Evolutionary conservation across 2,113 vertebrate genomes (phyloP).

Genomic region (Glaucomys volans): DNA sequence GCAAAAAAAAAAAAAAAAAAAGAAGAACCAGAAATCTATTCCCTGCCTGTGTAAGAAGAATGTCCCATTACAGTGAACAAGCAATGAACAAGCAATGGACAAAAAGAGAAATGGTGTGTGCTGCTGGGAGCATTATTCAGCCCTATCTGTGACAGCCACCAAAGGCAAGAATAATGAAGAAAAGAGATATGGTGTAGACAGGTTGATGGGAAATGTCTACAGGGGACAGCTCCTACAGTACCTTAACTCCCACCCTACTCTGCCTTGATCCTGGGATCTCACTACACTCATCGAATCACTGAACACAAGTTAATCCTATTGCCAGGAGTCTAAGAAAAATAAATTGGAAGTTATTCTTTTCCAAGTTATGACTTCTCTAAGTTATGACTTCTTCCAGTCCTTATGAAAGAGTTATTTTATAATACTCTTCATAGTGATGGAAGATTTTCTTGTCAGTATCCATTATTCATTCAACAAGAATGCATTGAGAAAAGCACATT

Average conservation of each 20-base stretch:
- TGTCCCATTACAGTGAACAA: background rate
- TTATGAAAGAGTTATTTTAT: background rate
- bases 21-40: constrained; percentile 9
- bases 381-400: background rate
- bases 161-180: background rate
- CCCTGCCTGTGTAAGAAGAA: background rate
- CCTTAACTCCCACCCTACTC: background rate
- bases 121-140: background rate
- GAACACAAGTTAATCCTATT: constrained; percentile 15
- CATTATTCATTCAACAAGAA: background rate
- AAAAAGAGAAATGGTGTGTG: background rate
- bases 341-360: background rate
- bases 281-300: background rate
- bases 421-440: background rate
- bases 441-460: background rate
- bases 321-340: background rate
- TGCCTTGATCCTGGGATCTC: background rate
- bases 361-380: background rate
- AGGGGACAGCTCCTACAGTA: background rate
- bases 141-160: constrained; percentile 40
- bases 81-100: background rate
- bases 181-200: background rate
- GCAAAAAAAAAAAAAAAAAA: no score
- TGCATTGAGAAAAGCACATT: background rate
- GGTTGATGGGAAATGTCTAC: background rate